Base-by-base conservation (phyloP, 1,140 invertebrate genomes). In the Diploscapter pachys region DNA sequence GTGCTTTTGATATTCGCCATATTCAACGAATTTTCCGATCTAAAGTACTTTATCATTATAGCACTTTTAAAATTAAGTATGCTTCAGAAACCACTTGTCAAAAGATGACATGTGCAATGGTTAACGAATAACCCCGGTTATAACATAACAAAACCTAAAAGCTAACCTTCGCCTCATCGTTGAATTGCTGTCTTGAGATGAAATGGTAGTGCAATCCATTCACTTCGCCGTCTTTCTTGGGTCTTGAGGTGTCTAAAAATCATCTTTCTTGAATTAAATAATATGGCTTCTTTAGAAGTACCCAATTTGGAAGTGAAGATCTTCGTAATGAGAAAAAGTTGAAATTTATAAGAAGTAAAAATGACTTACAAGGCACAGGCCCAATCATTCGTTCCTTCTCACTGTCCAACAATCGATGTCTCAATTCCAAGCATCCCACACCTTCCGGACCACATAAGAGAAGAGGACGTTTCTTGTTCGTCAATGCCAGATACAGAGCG, bases 151-250 rank as follows among this genome's bases (percentile, higher is more conserved):
- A 31, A 31, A 0, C 1, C 31, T 31, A 31, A 31, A 31, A 31
- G 31, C 93, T 90, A 56, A 92, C 91, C 61, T 93, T 87, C 75
- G 98, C 97, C 81, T 97, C 95, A 0, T 92, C 91, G 85, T 98
- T 94, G 86, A 99, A 98, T 83, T 95, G 92, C 71, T 92, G 91
- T 72, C 93, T 90, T 31, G 93, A 92, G 75, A 98, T 95, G 85
- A 98, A 98, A 87, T 97, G 94, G 87, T 98, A 99, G 84, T 98
- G 94, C 83, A 95, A 93, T 0, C 94, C 94, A 80, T 96, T 92
- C 0, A 94, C 90, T 87, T 98, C 95, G 67, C 91, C 91, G 78
- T 95, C 93, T 85, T 94, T 93, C 74, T 91, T 90, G 0, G 92
- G 89, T 78, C 95, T 90, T 85, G 93, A 96, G 71, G 96, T 98